Base-by-base conservation (phyloP, 1,140 invertebrate genomes). In the Drosophila bocqueti region DNA sequence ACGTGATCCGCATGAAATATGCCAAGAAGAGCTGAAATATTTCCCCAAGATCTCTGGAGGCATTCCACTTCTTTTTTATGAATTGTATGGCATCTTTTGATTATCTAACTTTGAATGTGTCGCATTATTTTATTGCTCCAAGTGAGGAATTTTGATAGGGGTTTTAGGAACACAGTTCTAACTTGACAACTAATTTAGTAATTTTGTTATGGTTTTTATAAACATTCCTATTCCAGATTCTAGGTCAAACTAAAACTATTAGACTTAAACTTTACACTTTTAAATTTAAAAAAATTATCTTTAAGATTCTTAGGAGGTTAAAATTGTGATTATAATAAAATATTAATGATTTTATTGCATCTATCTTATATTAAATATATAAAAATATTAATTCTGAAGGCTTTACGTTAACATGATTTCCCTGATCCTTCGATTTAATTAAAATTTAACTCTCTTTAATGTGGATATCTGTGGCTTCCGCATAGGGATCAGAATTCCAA, bases 381-480 rank as follows among this genome's bases (percentile, higher is more conserved):
- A 16, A 10, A 45, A 43, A 16, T 3, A 16, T 43, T 16, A 6
- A 13, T 49, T 49, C 1, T 26, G 0, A 50, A 50, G 3, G 7
- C 13, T 15, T 21, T 4, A 21, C 7, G 1, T 54, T 15, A 54
- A 21, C 7, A 2, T 0, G 7, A 11, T 31, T 46, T n/a, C 3
- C 43, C 3, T 46, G n/a, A 42, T 15, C 9, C 29, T 5, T 24
- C 2, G 45, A 6, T 46, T 24, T 15, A 46, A 24, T n/a, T 29
- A n/a, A 34, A 18, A 45, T 68, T 68, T 46, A 50, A 43, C 45
- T 50, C 38, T 13, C 5, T 21, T 75, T 69, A 61, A 50, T 68
- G 45, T 47, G 55, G 40, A 67, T 79, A 68, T 81, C 69, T 79
- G 83, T 57, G 81, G 84, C 73, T 89, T 76, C 63, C 72, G 24